Base-by-base conservation (phyloP, 2,888 invertebrate species). In the Ichneumoninae sp. region DNA sequence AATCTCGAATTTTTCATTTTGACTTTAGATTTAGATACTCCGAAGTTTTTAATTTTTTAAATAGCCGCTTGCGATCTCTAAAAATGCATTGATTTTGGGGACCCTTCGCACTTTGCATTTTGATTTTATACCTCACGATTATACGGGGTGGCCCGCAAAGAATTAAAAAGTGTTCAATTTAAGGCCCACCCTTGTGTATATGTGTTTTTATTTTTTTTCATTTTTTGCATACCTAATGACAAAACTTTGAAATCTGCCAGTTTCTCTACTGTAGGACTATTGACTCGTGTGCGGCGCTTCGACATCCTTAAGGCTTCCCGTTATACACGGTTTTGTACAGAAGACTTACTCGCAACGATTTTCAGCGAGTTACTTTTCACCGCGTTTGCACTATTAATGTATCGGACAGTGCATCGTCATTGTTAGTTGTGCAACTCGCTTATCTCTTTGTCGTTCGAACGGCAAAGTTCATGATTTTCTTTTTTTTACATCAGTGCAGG, bases 341-440 rank as follows among this genome's bases (percentile, higher is more conserved):
- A 26, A 22, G 57, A 57, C 57, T 26, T 26, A 8, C 22, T 57
- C 54, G 26, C 26, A 5, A 47, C 44, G 16, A 47, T 47, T 16
- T 47, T 13, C 44, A 47, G 13, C 16, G 26, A 57, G 57, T 57
- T 57, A 26, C 57, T 57, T 57, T 57, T 57, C 57, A 26, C 57
- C 57, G 57, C 57, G 57, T 57, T 57, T 13, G 57, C 57, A 57
- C 57, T 57, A 57, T 26, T 57, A 26, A 57, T 57, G 57, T 22
- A 57, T 26, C 57, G 10, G 52, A 57, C 10, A 22, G 26, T 26
- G 22, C 4, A 57, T 57, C 10, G 26, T 57, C 10, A 57, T 57
- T 3, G 57, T 57, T 26, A 13, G 13, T 57, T 57, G 57, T 26
- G 57, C 57, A 57, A 57, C 13, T 22, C 57, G 10, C 10, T 57